A percentile compares a stretch with the other conserved stretches of the same genome.
phyloP scores from a whole-genome alignment of 2,888 invertebrate species.

The Allacma fusca region DNA sequence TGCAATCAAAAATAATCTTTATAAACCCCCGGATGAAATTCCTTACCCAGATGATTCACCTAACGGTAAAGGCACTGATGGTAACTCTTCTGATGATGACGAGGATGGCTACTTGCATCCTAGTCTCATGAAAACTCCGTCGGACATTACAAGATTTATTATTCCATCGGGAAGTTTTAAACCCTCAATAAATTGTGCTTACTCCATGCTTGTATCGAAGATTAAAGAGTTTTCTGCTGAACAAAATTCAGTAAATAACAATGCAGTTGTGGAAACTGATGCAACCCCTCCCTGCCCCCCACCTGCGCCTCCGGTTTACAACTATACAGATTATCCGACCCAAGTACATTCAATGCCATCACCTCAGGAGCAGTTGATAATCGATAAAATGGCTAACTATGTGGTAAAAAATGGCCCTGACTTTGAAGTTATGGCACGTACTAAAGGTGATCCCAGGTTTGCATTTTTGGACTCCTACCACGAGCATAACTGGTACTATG shows the following conservation, averaged over 20 bases:
- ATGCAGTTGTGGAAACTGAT: not conserved
- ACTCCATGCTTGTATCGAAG: constrained; percentile 85
- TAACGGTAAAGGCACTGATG: constrained; percentile 21
- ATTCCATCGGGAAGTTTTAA: constrained; percentile 35
- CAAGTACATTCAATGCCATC: constrained; percentile 71
- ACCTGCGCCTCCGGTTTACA: not conserved
- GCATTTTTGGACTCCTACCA: constrained; percentile 82
- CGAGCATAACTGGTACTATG: constrained; percentile 83
- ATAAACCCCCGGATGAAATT: constrained; percentile 65
- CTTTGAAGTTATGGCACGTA: constrained; percentile 86
- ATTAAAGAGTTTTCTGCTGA: constrained; percentile 71
- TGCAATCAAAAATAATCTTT: constrained; percentile 75
- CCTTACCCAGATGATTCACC: constrained; percentile 50
- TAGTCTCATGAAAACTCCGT: constrained; percentile 74
- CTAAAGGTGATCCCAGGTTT: constrained; percentile 84
- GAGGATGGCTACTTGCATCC: constrained; percentile 79
- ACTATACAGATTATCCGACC: not conserved
- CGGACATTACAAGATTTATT: constrained; percentile 60
- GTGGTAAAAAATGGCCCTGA: constrained; percentile 94
- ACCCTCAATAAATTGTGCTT: constrained; percentile 71
- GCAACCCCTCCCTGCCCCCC: not conserved
- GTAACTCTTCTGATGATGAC: constrained; percentile 65
- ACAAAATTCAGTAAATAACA: not conserved
- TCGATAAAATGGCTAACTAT: constrained; percentile 96
- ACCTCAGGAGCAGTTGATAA: constrained; percentile 82